phyloP scores from a whole-genome alignment of 1,140 invertebrate species.

The Trichoplusia ni region DNA sequence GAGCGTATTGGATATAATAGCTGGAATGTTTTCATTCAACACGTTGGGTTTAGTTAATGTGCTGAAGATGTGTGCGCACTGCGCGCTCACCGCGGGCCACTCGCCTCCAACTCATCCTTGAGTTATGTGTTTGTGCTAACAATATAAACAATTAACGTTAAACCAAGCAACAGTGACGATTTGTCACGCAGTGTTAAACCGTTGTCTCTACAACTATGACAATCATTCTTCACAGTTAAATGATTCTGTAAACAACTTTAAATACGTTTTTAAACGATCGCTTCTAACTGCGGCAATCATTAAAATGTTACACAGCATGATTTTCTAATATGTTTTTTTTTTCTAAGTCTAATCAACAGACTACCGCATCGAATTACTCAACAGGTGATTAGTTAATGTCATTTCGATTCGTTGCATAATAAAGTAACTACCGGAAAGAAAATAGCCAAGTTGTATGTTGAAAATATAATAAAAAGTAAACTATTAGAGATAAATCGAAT shows the following conservation, averaged over 20 bases:
- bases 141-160: constrained; percentile 22
- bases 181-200: constrained; percentile 14
- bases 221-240: constrained; percentile 6
- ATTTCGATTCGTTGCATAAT: constrained; percentile 12
- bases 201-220: constrained; percentile 3
- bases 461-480: no score
- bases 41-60: not conserved
- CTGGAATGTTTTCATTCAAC: constrained; percentile 18
- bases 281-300: no score
- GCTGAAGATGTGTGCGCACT: not conserved
- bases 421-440: not conserved
- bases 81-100: not conserved
- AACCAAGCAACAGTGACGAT: constrained; percentile 18
- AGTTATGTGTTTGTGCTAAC: constrained; percentile 18
- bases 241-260: not conserved
- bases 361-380: not conserved
- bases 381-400: constrained; percentile 5
- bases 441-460: not conserved
- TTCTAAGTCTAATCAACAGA: no score
- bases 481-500: constrained; percentile 7
- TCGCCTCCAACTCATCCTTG: constrained; percentile 6
- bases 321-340: not conserved
- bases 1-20: not conserved
- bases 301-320: not conserved
- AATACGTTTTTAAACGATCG: not conserved